A percentile compares a stretch with the other conserved stretches of the same genome.
phyloP scores from a whole-genome alignment of 2,888 invertebrate genomes.

The Pomacea canaliculata region DNA sequence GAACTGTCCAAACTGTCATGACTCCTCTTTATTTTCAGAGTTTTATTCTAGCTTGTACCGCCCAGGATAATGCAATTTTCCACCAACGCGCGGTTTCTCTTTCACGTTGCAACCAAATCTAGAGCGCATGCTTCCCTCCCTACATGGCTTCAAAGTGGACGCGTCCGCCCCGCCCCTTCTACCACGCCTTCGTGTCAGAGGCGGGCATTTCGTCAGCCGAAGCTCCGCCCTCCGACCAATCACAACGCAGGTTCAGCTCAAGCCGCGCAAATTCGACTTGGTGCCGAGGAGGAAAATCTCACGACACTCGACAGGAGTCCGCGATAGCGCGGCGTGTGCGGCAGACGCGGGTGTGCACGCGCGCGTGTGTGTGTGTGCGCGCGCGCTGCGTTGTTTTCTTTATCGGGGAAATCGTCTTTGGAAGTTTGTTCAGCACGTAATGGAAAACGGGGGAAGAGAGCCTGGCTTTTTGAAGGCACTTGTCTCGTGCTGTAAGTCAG shows the following conservation, averaged over 20 bases:
- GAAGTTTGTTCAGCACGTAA: too few relatives aligned
- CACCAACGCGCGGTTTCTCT: constrained; percentile 24
- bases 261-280: constrained; percentile 36
- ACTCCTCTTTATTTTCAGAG: constrained; percentile 29
- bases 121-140: constrained; percentile 21
- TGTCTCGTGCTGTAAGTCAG: too few relatives aligned
- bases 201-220: constrained; percentile 26
- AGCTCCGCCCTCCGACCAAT: constrained; percentile 29
- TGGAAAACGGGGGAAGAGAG: too few relatives aligned
- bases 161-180: constrained; percentile 37
- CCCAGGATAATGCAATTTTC: constrained; percentile 20
- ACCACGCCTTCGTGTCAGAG: constrained; percentile 41
- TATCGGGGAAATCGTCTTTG: too few relatives aligned
- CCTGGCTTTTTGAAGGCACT: too few relatives aligned
- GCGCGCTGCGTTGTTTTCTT: too few relatives aligned
- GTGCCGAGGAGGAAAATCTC: too few relatives aligned
- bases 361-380: too few relatives aligned
- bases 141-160: constrained; percentile 27
- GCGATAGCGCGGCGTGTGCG: too few relatives aligned
- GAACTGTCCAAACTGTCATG: constrained; percentile 27
- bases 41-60: constrained; percentile 25
- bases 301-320: too few relatives aligned
- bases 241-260: background rate
- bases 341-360: too few relatives aligned
- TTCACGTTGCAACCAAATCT: constrained; percentile 18